Conservation (phyloP, 2,888 invertebrate species). For the Eustalomyia histrio region DNA sequence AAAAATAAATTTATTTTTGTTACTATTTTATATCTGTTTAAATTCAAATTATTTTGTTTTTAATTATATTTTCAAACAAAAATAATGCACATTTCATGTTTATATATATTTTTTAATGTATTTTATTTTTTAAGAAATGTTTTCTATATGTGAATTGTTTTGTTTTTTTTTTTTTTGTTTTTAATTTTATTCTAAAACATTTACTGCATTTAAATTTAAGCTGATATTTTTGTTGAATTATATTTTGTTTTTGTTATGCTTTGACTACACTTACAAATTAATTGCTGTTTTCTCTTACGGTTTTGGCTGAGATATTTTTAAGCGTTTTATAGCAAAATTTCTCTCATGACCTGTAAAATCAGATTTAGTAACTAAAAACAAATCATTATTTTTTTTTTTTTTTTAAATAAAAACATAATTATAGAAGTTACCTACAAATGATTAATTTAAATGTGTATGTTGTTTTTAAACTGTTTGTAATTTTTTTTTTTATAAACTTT, state of each 20-base stretch:
- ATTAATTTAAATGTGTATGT: conserved; percentile 55
- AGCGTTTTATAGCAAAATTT: conserved; percentile 52
- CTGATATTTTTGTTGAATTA: conserved; percentile 37
- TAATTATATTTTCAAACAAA: conserved; percentile 30
- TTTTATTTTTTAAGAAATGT: conserved; percentile 39
- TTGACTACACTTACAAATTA: conserved; percentile 69
- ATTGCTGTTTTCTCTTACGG: conserved; percentile 77
- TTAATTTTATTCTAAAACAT: conserved; percentile 54
- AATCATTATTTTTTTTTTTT: conserved; percentile 34
- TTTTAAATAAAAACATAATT: conserved; percentile 45
- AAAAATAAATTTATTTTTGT: conserved; percentile 35
- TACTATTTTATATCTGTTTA: conserved; percentile 1
- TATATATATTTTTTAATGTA: conserved; percentile 12
- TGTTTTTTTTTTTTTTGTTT: conserved; percentile 29
- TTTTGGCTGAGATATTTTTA: conserved; percentile 61
- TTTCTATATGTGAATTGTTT: conserved; percentile 21
- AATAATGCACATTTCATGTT: conserved; percentile 43
- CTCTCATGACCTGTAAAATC: conserved; percentile 57
- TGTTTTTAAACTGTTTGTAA: conserved; percentile 59
- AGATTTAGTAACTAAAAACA: conserved; percentile 49
- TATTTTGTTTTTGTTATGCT: conserved; percentile 49
- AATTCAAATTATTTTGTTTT: conserved; percentile 15
- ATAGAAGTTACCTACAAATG: conserved; percentile 52
- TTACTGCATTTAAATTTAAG: conserved; percentile 58
- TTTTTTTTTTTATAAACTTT: conserved; percentile 55